Evolutionary conservation across 2,888 invertebrate species (phyloP), one percentile per base, ranked within the genome.

Genomic region (Eupithecia pulchellata): DNA sequence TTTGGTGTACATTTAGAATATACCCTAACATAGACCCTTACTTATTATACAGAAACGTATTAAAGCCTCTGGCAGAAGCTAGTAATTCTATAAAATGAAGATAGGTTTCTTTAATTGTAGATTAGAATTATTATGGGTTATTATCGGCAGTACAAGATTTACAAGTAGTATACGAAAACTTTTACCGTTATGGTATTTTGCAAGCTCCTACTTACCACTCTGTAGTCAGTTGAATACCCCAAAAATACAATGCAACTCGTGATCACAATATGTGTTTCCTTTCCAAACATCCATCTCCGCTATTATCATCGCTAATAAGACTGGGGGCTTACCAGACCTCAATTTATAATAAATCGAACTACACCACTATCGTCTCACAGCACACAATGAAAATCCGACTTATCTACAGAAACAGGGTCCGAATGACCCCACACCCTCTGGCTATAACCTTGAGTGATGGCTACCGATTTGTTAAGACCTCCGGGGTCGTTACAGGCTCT

Each of bases 401-500:
- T 92, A 93, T 93, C 92, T 92, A 80, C 79, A 80, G 77, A 79
- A 79, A 80, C 86, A 83, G 81, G 82, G 83, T 79, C 80, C 75
- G 78, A 80, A 75, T 79, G 79, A 81, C 80, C 84, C 84, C 84
- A 80, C 79, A 83, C 89, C 88, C 88, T 84, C 80, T 78, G 82
- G 87, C 85, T 82, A 89, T 91, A 91, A 87, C 89, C 87, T 87
- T 92, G 93, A 93, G 84, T 91, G 92, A 93, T 93, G 92, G 86
- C 90, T 91, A 85, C 81, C 93, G 89, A 92, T 93, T 93, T 93
- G 92, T 93, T 89, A 90, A 89, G 89, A 86, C 89, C 89, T 84
- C 86, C 84, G 83, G 79, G 83, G 88, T 91, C 91, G 89, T 91
- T 91, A 89, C 86, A 84, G 84, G 82, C 86, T 91, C 91, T 90